Conservation (phyloP, 2,113 vertebrate species). For the Sylvilagus bachmani region DNA sequence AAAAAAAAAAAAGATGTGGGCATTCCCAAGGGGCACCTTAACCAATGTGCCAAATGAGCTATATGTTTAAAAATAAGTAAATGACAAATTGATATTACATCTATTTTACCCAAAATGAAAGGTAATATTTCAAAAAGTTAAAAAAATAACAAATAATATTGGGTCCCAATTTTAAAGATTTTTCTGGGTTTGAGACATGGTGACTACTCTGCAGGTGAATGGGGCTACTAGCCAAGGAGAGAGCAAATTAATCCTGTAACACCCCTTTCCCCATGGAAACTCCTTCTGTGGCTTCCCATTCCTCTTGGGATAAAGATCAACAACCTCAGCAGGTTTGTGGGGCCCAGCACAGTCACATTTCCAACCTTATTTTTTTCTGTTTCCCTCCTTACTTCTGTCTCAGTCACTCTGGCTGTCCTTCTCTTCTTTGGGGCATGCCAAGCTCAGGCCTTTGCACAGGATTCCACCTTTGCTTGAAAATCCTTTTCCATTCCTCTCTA, state of each 20-base stretch:
- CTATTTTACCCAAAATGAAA: conserved; percentile 2
- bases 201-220: not conserved
- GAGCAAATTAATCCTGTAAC: not conserved
- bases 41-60: not conserved
- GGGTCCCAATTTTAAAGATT: not conserved
- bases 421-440: not conserved
- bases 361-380: not conserved
- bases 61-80: not conserved
- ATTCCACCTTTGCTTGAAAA: conserved; percentile 13
- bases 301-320: conserved; percentile 8
- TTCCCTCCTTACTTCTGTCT: not conserved
- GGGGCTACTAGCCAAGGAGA: not conserved
- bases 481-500: not conserved
- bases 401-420: not conserved
- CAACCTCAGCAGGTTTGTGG: not conserved
- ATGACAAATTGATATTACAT: not conserved
- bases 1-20: too few species aligned
- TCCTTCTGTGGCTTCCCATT: not conserved
- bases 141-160: not conserved
- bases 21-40: too few species aligned
- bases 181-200: not conserved
- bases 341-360: not conserved
- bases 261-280: not conserved
- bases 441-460: not conserved
- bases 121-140: not conserved